A percentile compares a stretch with the other conserved stretches of the same genome.
Evolutionary conservation across 2,797 vertebrate species (phyloP).

Genomic region (Potorous gilbertii): DNA sequence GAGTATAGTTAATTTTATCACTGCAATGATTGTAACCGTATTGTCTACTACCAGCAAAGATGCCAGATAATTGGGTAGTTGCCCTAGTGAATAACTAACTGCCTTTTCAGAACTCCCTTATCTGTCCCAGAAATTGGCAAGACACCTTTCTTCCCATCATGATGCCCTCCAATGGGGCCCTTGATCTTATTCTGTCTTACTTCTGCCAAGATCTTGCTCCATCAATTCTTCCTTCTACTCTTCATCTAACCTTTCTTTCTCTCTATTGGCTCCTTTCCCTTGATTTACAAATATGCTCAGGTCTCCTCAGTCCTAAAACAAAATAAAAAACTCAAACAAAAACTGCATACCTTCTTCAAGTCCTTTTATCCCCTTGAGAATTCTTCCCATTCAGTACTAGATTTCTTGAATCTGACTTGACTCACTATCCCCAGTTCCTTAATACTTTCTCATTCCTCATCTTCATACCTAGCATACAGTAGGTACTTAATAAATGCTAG

Average conservation of each 20-base stretch:
- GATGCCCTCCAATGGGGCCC: not conserved
- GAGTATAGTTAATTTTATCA: not conserved
- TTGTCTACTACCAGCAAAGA: not conserved
- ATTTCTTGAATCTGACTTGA: not conserved
- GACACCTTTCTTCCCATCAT: not conserved
- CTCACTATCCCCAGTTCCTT: not conserved
- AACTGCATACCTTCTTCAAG: not conserved
- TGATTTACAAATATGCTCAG: not conserved
- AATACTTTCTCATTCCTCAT: not conserved
- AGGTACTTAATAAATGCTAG: not conserved
- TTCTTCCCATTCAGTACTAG: not conserved
- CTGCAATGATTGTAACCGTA: not conserved
- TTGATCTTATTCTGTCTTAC: not conserved
- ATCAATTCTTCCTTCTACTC: not conserved
- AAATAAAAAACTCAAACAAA: not conserved
- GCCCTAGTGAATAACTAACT: not conserved
- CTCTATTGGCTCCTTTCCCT: not conserved
- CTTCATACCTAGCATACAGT: not conserved
- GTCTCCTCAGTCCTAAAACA: not conserved
- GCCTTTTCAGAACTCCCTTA: not conserved
- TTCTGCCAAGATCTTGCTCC: not conserved
- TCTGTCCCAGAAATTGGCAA: not conserved
- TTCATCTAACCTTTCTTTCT: constrained; percentile 1
- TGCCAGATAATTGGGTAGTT: not conserved
- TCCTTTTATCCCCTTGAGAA: not conserved